Evolutionary conservation across 2,113 vertebrate species (phyloP), one percentile per base, ranked within the genome.

Genomic region (Eira barbara): DNA sequence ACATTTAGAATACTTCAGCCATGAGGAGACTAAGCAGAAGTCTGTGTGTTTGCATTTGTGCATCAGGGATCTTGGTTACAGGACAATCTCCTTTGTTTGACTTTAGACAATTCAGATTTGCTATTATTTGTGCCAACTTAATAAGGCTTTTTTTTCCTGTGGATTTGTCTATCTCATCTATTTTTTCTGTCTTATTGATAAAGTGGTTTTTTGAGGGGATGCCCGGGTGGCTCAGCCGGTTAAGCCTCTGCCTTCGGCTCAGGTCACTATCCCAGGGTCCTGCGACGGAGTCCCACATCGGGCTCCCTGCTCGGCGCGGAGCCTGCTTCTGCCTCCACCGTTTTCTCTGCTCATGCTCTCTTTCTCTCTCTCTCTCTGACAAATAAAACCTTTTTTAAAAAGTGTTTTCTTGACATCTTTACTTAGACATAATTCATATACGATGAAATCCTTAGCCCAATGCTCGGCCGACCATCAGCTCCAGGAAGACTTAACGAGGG

Each of bases 11-110:
- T 29, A 18, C 6, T 45, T 14, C 55, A 10, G 5, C 6, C 11
- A 2, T 9, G 31, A 49, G 15, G 9, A 34, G 2, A 25, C 61
- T 36, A 47, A 67, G 31, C 9, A 8, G 6, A 45, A 39, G 36
- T 34, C 15, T 1, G 4, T 15, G 11, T 25, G 29, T 34, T 42
- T 83, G 4, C 4, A 1, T 2, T 8, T 11, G 25, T 20, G 15
- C 14, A 27, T 27, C 6, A 18, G 45, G 45, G 29, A 47, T 78
- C 47, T 31, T n/a, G 29, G 39, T 42, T 42, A 42, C 39, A 42
- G 8, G 36, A 5, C 14, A 18, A 10, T 18, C n/a, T 57, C n/a
- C n/a, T 57, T 57, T 45, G 18, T 45, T 23, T 4, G 20, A 76
- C 34, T 45, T 63, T 10, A 57, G 36, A 47, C 39, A 34, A 34